These are phyloP conservation scores for Gymnoscopelus braueri DNA, from an alignment of 2,797 vertebrate species.

Conservation along the genomic window DNA sequence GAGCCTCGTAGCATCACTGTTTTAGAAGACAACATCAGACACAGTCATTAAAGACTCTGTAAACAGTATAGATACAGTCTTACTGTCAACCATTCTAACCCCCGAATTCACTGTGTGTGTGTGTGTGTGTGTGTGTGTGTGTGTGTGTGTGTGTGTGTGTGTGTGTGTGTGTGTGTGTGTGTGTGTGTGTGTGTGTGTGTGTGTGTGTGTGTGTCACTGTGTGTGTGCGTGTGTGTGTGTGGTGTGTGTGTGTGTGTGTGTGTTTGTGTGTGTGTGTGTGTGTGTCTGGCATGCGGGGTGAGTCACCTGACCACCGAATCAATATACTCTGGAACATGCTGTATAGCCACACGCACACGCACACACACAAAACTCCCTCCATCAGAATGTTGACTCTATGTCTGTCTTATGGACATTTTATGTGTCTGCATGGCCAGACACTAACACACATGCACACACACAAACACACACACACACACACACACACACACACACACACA, in stretches of 20 bases:
- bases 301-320: not conserved
- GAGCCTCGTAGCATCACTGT: slow-evolving; percentile 53
- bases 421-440: slow-evolving; percentile 42
- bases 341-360: not conserved
- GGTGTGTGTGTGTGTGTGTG: not conserved
- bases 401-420: slow-evolving; percentile 47
- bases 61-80: slow-evolving; percentile 53
- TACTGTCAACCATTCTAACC: slow-evolving; percentile 22
- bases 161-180: too few relatives aligned
- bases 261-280: too few relatives aligned
- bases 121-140: not conserved
- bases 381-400: slow-evolving; percentile 44
- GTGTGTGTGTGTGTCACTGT: not conserved
- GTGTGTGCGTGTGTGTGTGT: not conserved
- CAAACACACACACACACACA: slow-evolving; percentile 17
- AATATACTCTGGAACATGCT: slow-evolving; percentile 8
- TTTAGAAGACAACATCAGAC: slow-evolving; percentile 56
- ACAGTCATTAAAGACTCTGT: slow-evolving; percentile 64
- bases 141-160: too few relatives aligned
- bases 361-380: slow-evolving; percentile 30
- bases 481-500: slow-evolving; percentile 31
- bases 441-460: slow-evolving; percentile 3
- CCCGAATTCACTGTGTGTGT: slow-evolving; percentile 22
- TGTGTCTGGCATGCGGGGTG: not conserved
- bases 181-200: not conserved